Base-by-base conservation (phyloP, 2,113 vertebrate species). In the Cnemophilus loriae region DNA sequence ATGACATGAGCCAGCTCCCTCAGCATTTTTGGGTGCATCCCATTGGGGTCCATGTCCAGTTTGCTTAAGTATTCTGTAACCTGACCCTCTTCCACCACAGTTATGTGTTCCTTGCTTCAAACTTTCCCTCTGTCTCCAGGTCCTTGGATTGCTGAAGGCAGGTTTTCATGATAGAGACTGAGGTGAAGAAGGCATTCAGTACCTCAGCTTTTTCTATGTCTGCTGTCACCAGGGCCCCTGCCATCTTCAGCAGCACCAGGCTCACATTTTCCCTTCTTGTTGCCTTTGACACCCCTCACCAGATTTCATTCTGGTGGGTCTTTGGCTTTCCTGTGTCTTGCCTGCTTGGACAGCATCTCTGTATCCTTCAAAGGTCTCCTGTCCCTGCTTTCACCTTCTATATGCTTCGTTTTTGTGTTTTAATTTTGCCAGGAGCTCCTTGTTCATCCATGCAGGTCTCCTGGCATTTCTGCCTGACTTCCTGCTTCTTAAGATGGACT, bases 81-180 rank as follows among this genome's bases (percentile, higher is more conserved):
- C 70, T 77, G 44, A 70, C 20, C 30, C 12, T 82, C 56, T 64
- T 57, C 24, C 56, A 47, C 42, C 8, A 56, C 16, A 18, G 2
- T 3, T 35, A 44, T 0, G 0, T 52, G 39, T 47, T 59, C 21
- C 37, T 35, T 47, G 21, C 11, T 19, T 63, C 50, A 77, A 70
- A 64, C 20, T 44, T 37, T n/a, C 11, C 32, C 33, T 73, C 12
- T 68, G 8, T 46, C 60, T 57, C 22, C 37, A 33, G 16, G 22
- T 68, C 30, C n/a, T 74, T 73, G 41, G 49, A 78, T 18, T 87
- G 49, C 42, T 64, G 55, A 69, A 59, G 44, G 19, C 27, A 33
- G 7, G 14, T 79, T 30, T 79, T 74, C 42, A 49, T 50, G 7
- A 18, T 10, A 50, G 44, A 65, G 15, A 33, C 37, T 65, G 18